These are phyloP conservation scores for Therioaphis trifolii DNA, from an alignment of 2,888 invertebrate species.

Conservation along the genomic window DNA sequence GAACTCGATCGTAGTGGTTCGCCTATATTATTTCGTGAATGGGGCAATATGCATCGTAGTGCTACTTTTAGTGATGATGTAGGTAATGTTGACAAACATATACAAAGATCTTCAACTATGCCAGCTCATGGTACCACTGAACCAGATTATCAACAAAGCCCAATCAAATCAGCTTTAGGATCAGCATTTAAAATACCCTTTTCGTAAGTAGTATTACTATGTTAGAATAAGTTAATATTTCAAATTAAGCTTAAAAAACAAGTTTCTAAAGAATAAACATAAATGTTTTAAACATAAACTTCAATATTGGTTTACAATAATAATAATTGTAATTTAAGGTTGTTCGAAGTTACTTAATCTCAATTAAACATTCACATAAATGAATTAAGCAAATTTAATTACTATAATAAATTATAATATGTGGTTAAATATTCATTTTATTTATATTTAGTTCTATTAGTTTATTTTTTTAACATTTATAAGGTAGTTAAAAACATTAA, in stretches of 20 bases:
- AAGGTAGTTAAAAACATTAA: no score
- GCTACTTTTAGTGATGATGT: slow-evolving; percentile 63
- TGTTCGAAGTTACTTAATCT: no score
- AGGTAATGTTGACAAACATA: slow-evolving; percentile 55
- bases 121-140: slow-evolving; percentile 70
- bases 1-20: slow-evolving; percentile 67
- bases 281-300: no score
- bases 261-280: no score
- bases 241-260: background rate
- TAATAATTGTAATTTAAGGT: no score
- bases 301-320: no score
- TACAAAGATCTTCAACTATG: slow-evolving; percentile 72
- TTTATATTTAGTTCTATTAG: no score
- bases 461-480: no score
- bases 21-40: slow-evolving; percentile 74
- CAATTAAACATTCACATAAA: no score
- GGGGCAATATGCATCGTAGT: slow-evolving; percentile 65
- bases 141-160: slow-evolving; percentile 64
- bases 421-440: no score
- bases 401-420: no score
- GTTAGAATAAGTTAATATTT: background rate
- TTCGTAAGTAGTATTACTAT: slow-evolving; percentile 74
- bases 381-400: no score
- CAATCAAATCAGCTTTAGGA: slow-evolving; percentile 73
- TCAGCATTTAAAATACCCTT: slow-evolving; percentile 87